phyloP scores from a whole-genome alignment of 1,140 invertebrate species.

The Rhysida immarginata region DNA sequence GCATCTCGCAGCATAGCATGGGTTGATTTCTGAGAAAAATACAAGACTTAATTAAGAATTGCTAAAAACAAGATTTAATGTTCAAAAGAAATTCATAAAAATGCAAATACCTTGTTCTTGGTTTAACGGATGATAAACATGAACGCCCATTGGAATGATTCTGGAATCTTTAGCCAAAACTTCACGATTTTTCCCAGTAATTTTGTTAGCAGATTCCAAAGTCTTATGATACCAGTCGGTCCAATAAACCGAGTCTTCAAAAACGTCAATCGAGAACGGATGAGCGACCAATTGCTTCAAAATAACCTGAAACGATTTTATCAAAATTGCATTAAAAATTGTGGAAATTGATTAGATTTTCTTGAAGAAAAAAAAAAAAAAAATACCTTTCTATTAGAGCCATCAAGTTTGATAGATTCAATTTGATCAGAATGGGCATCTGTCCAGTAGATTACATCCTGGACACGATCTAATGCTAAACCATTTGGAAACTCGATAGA shows the following conservation, averaged over 20 bases:
- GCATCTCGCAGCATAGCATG: conserved; percentile 49
- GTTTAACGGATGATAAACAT: conserved; percentile 29
- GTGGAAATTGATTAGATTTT: too few species aligned
- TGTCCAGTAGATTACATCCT: conserved; percentile 36
- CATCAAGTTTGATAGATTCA: conserved; percentile 38
- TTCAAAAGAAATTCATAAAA: background rate
- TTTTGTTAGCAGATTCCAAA: conserved; percentile 26
- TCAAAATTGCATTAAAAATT: too few species aligned
- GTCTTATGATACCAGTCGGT: conserved; percentile 47
- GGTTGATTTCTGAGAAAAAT: conserved; percentile 37
- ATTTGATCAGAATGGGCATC: conserved; percentile 36
- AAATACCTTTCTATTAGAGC: conserved; percentile 23
- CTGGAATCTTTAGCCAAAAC: conserved; percentile 21
- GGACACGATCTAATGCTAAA: conserved; percentile 38
- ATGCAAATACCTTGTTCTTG: conserved; percentile 20
- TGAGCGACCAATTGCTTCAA: conserved; percentile 28
- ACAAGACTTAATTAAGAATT: background rate
- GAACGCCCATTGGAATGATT: conserved; percentile 27
- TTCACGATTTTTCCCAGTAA: conserved; percentile 27
- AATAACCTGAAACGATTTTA: background rate
- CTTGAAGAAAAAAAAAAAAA: background rate
- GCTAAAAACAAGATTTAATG: background rate
- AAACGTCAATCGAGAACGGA: conserved; percentile 67
- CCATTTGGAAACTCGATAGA: conserved; percentile 57
- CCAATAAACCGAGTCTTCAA: conserved; percentile 77